Evolutionary conservation across 2,888 invertebrate genomes (phyloP).

Genomic region (Amorpha juglandis): DNA sequence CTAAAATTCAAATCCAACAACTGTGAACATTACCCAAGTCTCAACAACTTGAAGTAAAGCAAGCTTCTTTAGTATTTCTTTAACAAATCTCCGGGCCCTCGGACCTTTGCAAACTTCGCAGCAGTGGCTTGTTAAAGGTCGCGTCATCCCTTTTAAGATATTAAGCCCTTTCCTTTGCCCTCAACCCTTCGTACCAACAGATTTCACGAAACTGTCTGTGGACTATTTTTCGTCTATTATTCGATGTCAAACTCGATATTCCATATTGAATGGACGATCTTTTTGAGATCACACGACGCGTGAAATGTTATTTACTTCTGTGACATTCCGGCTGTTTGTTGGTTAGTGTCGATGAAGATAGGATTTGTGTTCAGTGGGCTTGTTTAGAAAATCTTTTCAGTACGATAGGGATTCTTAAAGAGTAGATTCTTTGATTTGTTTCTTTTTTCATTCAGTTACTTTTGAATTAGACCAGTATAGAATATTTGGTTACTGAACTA

Average conservation of each 20-base stretch:
- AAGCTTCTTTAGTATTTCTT: conserved; percentile 20
- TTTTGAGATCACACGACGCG: conserved; percentile 32
- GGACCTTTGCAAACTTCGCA: conserved; percentile 21
- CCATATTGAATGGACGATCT: conserved; percentile 29
- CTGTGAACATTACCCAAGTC: conserved; percentile 3
- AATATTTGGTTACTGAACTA: too few species aligned
- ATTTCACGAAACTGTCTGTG: conserved; percentile 30
- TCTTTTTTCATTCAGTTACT: background rate
- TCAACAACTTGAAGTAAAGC: background rate
- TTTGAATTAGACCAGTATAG: background rate
- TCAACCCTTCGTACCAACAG: conserved; percentile 44
- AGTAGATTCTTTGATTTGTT: background rate
- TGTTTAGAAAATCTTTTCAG: background rate
- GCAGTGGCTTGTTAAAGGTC: conserved; percentile 22
- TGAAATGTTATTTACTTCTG: conserved; percentile 43
- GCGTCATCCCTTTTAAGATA: conserved; percentile 46
- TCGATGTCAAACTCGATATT: conserved; percentile 28
- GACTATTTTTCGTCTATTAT: conserved; percentile 41
- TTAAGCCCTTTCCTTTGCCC: conserved; percentile 45
- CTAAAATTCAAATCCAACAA: conserved; percentile 1
- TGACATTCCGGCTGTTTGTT: conserved; percentile 28
- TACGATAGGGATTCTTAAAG: background rate
- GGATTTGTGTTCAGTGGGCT: background rate
- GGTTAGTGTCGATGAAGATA: background rate
- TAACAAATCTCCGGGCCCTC: conserved; percentile 8